Conservation (phyloP, 2,113 vertebrate genomes). For the Puma concolor region DNA sequence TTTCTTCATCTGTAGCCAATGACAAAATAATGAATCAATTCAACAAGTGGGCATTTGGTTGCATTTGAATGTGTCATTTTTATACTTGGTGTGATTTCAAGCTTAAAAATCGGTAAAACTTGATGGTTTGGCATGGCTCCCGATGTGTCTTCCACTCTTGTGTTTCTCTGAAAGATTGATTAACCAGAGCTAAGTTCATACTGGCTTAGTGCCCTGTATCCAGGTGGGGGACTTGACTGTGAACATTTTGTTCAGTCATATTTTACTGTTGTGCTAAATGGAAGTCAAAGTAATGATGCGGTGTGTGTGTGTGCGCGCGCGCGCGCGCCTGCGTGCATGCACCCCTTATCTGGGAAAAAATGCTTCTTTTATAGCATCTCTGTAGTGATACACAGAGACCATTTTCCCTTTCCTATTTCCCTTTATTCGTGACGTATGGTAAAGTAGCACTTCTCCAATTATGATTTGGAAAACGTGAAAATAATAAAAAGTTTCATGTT, state of each 20-base stretch:
- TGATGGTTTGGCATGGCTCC: not conserved
- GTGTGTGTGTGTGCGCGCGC: not conserved
- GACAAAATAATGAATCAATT: constrained; percentile 7
- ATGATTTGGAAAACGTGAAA: constrained; percentile 33
- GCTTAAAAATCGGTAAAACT: constrained; percentile 30
- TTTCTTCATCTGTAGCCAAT: constrained; percentile 45
- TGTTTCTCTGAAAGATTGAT: constrained; percentile 61
- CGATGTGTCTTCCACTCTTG: constrained; percentile 51
- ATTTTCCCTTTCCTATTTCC: constrained; percentile 23
- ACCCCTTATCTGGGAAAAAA: not conserved
- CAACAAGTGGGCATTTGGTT: not conserved
- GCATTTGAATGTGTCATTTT: constrained; percentile 3
- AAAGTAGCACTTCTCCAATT: constrained; percentile 30
- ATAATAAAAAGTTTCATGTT: not conserved
- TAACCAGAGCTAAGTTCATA: constrained; percentile 22
- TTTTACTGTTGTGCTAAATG: constrained; percentile 49
- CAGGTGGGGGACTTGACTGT: constrained; percentile 32
- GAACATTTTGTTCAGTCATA: constrained; percentile 28
- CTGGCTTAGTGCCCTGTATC: constrained; percentile 21
- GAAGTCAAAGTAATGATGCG: constrained; percentile 40
- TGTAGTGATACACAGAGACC: not conserved
- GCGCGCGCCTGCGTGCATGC: fast-evolving
- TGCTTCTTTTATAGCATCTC: constrained; percentile 32
- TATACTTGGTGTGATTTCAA: constrained; percentile 40
- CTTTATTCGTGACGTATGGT: constrained; percentile 26